Conservation (phyloP, 2,888 invertebrate species). For the Auanema freiburgensis region DNA sequence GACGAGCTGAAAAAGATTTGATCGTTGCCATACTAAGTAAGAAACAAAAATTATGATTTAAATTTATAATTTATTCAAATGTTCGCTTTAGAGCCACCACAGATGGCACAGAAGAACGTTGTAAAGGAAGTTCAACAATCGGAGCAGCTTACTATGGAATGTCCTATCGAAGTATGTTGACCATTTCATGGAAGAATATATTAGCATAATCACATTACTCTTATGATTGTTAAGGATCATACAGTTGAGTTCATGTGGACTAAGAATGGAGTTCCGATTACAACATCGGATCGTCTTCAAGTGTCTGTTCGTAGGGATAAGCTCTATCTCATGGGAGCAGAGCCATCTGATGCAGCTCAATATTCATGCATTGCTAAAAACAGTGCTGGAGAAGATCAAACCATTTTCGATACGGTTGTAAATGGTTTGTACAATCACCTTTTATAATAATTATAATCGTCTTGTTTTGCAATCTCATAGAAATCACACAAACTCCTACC, state of each 20-base stretch:
- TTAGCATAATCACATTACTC: not conserved
- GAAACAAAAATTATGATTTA: constrained; percentile 27
- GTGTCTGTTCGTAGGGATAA: constrained; percentile 46
- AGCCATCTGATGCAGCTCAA: constrained; percentile 69
- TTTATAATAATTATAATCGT: not conserved
- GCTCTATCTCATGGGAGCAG: constrained; percentile 50
- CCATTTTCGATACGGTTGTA: constrained; percentile 70
- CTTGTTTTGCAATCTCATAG: not conserved
- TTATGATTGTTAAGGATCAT: constrained; percentile 47
- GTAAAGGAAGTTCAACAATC: constrained; percentile 67
- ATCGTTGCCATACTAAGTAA: constrained; percentile 71
- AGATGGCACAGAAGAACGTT: constrained; percentile 26
- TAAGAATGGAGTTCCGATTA: constrained; percentile 47
- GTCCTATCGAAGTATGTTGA: constrained; percentile 40
- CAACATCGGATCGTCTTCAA: constrained; percentile 33
- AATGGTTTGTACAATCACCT: constrained; percentile 36
- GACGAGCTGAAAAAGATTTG: constrained; percentile 69
- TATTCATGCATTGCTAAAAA: constrained; percentile 73
- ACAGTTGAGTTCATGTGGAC: constrained; percentile 47
- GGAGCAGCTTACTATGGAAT: constrained; percentile 68
- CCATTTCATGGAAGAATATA: not conserved
- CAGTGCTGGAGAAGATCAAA: constrained; percentile 72
- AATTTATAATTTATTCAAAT: not conserved
- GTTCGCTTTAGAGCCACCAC: constrained; percentile 49
- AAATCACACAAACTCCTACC: not conserved